These are phyloP conservation scores for Sarcophaga subvicina DNA, from an alignment of 2,888 invertebrate species.

Conservation along the genomic window DNA sequence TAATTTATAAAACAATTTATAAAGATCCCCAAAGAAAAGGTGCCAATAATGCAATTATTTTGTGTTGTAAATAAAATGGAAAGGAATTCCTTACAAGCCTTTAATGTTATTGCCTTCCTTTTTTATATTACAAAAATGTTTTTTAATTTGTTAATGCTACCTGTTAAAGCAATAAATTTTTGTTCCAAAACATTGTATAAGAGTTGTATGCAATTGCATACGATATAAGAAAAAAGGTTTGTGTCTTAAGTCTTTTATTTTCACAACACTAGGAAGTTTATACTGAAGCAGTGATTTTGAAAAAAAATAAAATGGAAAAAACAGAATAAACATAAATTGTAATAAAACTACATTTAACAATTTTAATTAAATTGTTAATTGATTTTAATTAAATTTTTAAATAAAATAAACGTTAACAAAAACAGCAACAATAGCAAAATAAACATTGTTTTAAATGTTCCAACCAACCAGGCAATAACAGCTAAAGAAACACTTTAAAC, in stretches of 20 bases:
- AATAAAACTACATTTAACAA: constrained; percentile 54
- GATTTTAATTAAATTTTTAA: constrained; percentile 68
- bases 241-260: background rate
- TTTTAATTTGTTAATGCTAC: no score
- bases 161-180: no score
- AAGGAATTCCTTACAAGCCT: no score
- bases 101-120: no score
- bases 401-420: background rate
- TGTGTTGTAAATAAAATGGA: no score
- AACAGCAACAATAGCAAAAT: background rate
- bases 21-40: no score
- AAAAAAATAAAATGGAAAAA: background rate
- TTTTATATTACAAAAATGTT: no score
- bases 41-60: no score
- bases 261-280: background rate
- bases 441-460: background rate
- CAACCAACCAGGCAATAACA: background rate
- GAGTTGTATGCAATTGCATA: background rate
- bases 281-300: background rate
- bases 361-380: constrained; percentile 68
- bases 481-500: background rate
- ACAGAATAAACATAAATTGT: constrained; percentile 49
- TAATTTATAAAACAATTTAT: no score
- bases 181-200: no score
- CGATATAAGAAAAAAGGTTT: background rate